A percentile compares a stretch with the other conserved stretches of the same genome.
Evolutionary conservation across 2,888 invertebrate species (phyloP).

Genomic region (Xestia rhomboidea): DNA sequence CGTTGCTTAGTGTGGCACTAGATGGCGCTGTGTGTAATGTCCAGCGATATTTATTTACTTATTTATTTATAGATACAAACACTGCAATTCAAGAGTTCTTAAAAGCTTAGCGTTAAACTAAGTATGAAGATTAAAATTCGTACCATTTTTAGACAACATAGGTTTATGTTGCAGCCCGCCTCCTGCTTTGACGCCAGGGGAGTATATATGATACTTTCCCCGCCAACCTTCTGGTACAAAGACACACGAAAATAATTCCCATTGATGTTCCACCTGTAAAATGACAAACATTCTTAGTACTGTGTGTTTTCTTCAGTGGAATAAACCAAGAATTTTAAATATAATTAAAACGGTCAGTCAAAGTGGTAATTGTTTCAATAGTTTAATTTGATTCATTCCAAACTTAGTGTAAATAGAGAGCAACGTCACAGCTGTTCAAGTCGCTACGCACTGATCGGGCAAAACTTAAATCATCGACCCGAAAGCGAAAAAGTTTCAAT

Average conservation of each 20-base stretch:
- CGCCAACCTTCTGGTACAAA: constrained; percentile 83
- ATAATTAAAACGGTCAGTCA: background rate
- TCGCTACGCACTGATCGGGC: background rate
- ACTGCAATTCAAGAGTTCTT: background rate
- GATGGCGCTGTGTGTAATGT: too few species aligned
- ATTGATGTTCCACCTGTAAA: constrained; percentile 83
- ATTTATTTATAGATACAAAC: too few species aligned
- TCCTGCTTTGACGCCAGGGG: constrained; percentile 83
- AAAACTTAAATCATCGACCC: background rate
- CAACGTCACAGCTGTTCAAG: background rate
- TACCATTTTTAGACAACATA: constrained; percentile 82
- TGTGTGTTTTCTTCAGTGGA: background rate
- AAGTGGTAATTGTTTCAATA: background rate
- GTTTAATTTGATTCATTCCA: background rate
- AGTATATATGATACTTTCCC: constrained; percentile 83
- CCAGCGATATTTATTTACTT: too few species aligned
- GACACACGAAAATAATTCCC: constrained; percentile 80
- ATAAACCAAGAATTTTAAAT: background rate
- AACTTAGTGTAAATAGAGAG: background rate
- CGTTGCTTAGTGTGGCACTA: too few species aligned
- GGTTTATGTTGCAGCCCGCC: constrained; percentile 84
- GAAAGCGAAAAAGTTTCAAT: background rate
- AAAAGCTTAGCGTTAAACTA: background rate
- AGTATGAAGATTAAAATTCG: constrained; percentile 9
- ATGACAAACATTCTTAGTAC: background rate